phyloP scores from a whole-genome alignment of 2,113 vertebrate genomes.

The Erythrocercus mccallii region DNA sequence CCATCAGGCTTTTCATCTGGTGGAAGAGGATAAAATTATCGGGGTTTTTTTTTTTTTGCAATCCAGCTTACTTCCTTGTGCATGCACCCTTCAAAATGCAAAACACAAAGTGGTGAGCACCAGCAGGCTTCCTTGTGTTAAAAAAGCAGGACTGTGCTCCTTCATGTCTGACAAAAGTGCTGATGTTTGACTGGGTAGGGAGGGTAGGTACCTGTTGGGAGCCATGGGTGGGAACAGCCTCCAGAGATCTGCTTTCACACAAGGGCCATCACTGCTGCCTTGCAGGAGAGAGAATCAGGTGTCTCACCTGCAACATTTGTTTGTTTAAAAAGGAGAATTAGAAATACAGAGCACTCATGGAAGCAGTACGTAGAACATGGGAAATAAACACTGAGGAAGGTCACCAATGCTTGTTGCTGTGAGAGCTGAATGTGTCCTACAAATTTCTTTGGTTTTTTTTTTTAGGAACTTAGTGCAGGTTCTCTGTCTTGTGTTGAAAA shows the following conservation, averaged over 20 bases:
- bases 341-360: not conserved
- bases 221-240: not conserved
- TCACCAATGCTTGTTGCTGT: not conserved
- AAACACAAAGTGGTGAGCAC: not conserved
- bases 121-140: not conserved
- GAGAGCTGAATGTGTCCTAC: not conserved
- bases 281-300: not conserved
- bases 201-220: not conserved
- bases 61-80: not conserved
- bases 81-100: not conserved
- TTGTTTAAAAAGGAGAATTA: not conserved
- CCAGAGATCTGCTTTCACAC: not conserved
- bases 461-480: rapidly evolving
- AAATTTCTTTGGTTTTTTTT: not conserved
- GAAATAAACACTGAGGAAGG: not conserved
- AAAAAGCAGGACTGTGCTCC: not conserved
- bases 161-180: not conserved
- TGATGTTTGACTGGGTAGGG: not conserved
- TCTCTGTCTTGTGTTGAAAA: not conserved
- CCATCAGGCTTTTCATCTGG: not conserved
- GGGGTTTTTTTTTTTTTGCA: not conserved
- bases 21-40: not conserved
- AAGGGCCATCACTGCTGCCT: not conserved
- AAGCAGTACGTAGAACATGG: not conserved
- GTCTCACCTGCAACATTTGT: not conserved